Evolutionary conservation across 2,113 vertebrate species (phyloP).

Genomic region (Salvator merianae): DNA sequence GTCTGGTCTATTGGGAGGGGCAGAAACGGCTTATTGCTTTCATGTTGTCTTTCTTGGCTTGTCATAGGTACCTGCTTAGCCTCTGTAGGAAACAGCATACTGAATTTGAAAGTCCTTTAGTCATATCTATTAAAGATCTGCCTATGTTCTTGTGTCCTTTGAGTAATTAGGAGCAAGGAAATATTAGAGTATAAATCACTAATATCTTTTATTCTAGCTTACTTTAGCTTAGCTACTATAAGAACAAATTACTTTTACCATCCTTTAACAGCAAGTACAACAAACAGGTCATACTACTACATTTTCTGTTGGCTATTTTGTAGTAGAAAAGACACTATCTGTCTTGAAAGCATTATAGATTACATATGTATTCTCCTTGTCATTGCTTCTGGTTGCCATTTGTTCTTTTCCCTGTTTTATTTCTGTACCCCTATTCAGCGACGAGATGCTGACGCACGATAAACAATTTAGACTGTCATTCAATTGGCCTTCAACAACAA

Average conservation of each 20-base stretch:
- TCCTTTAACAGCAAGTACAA: no score
- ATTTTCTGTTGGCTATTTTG: background rate
- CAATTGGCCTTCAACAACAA: slow-evolving; percentile 25
- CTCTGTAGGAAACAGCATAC: background rate
- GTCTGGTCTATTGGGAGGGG: no score
- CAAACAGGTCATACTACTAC: no score
- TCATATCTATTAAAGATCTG: background rate
- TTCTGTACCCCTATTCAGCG: slow-evolving; percentile 30
- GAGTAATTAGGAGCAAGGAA: background rate
- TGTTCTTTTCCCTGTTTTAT: slow-evolving; percentile 11
- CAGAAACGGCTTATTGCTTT: no score
- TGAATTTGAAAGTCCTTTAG: background rate
- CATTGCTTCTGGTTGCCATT: slow-evolving; percentile 1
- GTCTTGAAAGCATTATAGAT: background rate
- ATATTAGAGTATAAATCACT: background rate
- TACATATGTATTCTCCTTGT: background rate
- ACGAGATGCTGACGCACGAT: slow-evolving; percentile 32
- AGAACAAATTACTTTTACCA: background rate
- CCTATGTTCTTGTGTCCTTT: background rate
- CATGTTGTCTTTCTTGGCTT: background rate
- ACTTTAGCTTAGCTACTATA: background rate
- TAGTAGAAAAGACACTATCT: background rate
- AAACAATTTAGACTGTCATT: slow-evolving; percentile 32
- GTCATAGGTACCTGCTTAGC: background rate
- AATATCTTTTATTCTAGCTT: background rate